Evolutionary conservation across 2,113 vertebrate species (phyloP), one percentile per base, ranked within the genome.

Genomic region (Syrmaticus mikado): DNA sequence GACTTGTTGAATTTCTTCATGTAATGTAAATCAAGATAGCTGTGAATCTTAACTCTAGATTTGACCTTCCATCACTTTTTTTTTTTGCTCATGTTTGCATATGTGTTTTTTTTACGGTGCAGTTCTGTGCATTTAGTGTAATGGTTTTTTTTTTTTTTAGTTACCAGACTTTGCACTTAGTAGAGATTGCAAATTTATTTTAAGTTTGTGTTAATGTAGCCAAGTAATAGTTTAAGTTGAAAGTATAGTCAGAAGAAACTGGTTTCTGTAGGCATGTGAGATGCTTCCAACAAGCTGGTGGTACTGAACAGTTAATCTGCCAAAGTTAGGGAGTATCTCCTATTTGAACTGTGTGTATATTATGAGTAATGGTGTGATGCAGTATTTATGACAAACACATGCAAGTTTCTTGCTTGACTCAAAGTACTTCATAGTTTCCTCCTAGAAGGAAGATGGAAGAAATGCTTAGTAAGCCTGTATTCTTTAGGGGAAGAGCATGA

Each of bases 391-490:
- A n/a, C 52, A 53, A 28, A 41, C 45, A 45, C 9, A 17, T 38
- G 24, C 34, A 65, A 5, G 8, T 52, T 67, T 38, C 36, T 74
- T 71, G 6, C 22, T 67, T 90, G 67, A 21, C 5, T 85, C 34
- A 64, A 72, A 75, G 36, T 68, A 16, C 40, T 60, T 83, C 79
- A 25, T 11, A 80, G 16, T 20, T 57, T 86, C 75, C 27, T 78
- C 27, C 20, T 65, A 14, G 61, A 67, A 79, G 40, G 27, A 85
- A 10, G 6, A 8, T 76, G 66, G 30, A 64, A 57, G 58, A 78
- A 60, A 43, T 27, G 6, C 18, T 85, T 11, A 0, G 0, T 46
- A n/a, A 58, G 8, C 32, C 28, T 81, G n/a, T 83, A 27, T 3
- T 66, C 41, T 19, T 2, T 61, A 38, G 41, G 27, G 38, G 24